Evolutionary conservation across 2,888 invertebrate species (phyloP).

Genomic region (Brenthis hecate): DNA sequence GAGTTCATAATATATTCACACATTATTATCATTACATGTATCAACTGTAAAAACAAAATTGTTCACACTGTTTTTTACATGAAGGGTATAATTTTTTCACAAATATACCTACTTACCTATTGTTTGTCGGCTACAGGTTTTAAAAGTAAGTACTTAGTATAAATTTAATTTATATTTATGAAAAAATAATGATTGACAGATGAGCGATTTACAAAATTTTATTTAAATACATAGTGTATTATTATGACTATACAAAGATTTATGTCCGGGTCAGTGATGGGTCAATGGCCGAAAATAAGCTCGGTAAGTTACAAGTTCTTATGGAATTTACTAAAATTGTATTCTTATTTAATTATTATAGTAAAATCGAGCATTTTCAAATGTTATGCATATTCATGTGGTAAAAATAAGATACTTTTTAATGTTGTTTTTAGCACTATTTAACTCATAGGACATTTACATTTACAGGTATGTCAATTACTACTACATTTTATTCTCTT

Average conservation of each 20-base stretch:
- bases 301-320: constrained; percentile 37
- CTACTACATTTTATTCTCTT: no score
- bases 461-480: no score
- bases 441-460: no score
- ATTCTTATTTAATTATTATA: not conserved
- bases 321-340: constrained; percentile 31
- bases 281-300: constrained; percentile 43
- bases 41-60: constrained; percentile 16
- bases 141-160: no score
- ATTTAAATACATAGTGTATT: constrained; percentile 19
- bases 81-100: constrained; percentile 11
- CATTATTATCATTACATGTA: constrained; percentile 12
- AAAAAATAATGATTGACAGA: no score
- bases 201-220: not conserved
- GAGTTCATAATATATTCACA: constrained; percentile 13
- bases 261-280: constrained; percentile 39
- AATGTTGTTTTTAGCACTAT: no score
- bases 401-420: not conserved
- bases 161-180: no score
- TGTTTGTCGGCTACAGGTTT: not conserved
- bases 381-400: not conserved
- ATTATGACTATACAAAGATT: constrained; percentile 32
- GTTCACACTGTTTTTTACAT: constrained; percentile 11
- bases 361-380: not conserved
- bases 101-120: not conserved